These are phyloP conservation scores for Megalops cyprinoides DNA, from an alignment of 2,797 vertebrate genomes.

Conservation along the genomic window DNA sequence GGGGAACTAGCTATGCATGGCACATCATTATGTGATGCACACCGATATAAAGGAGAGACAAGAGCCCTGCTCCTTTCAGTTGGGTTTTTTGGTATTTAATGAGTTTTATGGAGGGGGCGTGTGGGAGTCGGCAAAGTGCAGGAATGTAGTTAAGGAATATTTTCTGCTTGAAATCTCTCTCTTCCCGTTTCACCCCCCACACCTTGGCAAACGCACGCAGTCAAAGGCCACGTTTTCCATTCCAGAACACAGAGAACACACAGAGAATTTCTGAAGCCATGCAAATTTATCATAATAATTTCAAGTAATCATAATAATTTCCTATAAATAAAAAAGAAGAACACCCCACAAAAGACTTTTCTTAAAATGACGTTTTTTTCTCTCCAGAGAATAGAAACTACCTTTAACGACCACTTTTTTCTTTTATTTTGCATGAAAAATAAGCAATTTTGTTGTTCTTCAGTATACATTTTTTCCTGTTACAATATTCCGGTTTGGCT, in stretches of 20 bases:
- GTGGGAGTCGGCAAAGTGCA: background rate
- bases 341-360: too few relatives aligned
- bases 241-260: background rate
- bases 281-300: background rate
- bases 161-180: background rate
- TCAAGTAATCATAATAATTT: background rate
- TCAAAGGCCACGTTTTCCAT: background rate
- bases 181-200: background rate
- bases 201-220: background rate
- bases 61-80: background rate
- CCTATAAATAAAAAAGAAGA: too few relatives aligned
- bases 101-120: background rate
- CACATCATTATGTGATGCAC: background rate
- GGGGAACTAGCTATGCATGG: background rate
- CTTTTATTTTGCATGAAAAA: too few relatives aligned
- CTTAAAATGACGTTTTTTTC: too few relatives aligned
- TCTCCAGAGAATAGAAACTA: too few relatives aligned
- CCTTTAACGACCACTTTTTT: too few relatives aligned
- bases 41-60: background rate
- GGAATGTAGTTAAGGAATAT: background rate
- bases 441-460: too few relatives aligned
- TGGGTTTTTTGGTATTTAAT: constrained; percentile 11
- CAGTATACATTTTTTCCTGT: too few relatives aligned
- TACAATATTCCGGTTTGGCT: background rate
- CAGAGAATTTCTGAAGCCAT: background rate